Evolutionary conservation across 2,888 invertebrate genomes (phyloP).

Genomic region (Anoplius nigerrimus): DNA sequence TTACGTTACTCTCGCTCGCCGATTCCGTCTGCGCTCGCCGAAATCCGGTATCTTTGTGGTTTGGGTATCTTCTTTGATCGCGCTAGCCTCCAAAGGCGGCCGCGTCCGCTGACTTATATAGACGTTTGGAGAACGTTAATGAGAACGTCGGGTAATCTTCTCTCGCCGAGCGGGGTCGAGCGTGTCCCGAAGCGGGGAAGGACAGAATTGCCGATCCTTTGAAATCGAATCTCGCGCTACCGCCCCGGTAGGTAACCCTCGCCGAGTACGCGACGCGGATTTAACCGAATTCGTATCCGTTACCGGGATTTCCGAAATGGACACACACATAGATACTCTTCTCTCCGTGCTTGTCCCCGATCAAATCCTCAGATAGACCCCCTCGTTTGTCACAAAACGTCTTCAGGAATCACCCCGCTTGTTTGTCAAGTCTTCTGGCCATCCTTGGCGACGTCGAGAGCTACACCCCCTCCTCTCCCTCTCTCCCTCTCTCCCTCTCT

Average conservation of each 20-base stretch:
- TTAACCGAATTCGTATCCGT: not conserved
- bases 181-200: not conserved
- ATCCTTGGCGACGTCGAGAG: not conserved
- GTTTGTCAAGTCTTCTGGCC: slow-evolving; percentile 14
- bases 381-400: slow-evolving; percentile 30
- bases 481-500: no score
- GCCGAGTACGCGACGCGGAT: not conserved
- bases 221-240: slow-evolving; percentile 6
- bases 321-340: not conserved
- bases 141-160: no score
- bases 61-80: no score
- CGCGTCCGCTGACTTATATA: no score
- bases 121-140: no score
- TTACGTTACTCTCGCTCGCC: no score
- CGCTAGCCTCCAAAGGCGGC: no score
- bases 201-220: not conserved
- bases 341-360: not conserved
- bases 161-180: no score
- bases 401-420: slow-evolving; percentile 14
- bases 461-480: not conserved
- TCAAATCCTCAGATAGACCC: not conserved
- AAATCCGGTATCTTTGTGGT: no score
- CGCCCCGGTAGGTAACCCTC: not conserved
- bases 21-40: not conserved
- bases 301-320: not conserved